Conservation (phyloP, 2,797 vertebrate species). For the Pseudocheirus occidentalis region DNA sequence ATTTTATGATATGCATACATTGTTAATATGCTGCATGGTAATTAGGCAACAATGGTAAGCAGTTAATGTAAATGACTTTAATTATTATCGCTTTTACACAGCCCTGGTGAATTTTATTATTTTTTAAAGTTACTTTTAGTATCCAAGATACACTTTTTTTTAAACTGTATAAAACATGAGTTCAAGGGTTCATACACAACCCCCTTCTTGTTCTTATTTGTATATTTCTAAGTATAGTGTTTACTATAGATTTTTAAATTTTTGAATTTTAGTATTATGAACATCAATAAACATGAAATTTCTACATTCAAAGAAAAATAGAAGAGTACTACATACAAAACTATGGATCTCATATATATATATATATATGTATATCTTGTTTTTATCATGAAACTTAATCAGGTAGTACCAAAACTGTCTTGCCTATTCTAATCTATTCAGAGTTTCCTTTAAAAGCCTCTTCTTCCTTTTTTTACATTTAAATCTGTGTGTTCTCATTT, state of each 20-base stretch:
- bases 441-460: neutral
- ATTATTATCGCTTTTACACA: neutral
- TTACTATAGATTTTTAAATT: neutral
- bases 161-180: neutral
- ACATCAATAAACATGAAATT: neutral
- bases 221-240: neutral
- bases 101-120: neutral
- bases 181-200: neutral
- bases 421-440: neutral
- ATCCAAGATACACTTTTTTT: neutral
- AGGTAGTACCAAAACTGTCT: neutral
- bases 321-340: neutral
- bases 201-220: neutral
- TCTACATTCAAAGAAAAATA: neutral
- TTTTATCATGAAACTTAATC: neutral
- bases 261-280: neutral
- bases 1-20: neutral
- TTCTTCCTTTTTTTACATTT: neutral
- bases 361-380: neutral
- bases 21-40: neutral
- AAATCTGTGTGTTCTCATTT: neutral
- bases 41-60: neutral
- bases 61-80: neutral
- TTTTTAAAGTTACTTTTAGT: neutral
- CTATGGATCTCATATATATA: neutral